A percentile compares a stretch with the other conserved stretches of the same genome.
phyloP scores from a whole-genome alignment of 2,888 invertebrate species.

The Lasius fuliginosus region DNA sequence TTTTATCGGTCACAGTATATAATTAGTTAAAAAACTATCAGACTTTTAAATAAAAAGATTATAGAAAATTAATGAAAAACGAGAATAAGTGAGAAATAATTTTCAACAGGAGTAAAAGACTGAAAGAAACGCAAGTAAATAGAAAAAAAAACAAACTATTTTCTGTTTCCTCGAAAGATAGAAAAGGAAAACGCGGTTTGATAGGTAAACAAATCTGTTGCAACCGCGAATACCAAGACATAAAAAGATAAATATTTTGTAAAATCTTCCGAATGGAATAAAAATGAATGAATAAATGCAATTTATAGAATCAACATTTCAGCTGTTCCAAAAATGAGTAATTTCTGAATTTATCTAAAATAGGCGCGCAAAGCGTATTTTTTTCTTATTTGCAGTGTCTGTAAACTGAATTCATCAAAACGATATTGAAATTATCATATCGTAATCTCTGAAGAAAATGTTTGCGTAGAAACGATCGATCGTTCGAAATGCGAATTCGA shows the following conservation, averaged over 20 bases:
- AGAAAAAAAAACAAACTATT: background rate
- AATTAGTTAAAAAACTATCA: background rate
- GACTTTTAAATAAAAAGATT: background rate
- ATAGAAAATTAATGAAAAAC: background rate
- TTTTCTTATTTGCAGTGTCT: background rate
- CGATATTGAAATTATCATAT: background rate
- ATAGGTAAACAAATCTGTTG: constrained; percentile 2
- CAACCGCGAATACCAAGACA: background rate
- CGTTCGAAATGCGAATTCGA: constrained; percentile 13
- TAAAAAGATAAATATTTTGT: constrained; percentile 23
- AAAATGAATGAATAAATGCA: background rate
- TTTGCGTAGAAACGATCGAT: constrained; percentile 37
- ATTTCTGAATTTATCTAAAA: constrained; percentile 3
- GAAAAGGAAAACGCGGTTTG: constrained; percentile 7
- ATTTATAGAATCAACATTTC: constrained; percentile 1
- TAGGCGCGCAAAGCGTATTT: background rate
- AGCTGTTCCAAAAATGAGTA: background rate
- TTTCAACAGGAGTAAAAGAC: background rate
- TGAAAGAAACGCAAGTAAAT: background rate
- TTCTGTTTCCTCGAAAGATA: background rate
- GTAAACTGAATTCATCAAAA: background rate
- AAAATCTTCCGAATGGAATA: background rate
- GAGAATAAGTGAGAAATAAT: background rate
- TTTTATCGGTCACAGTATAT: background rate
- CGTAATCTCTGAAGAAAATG: background rate